Percentiles rank a stretch among this genome's conserved stretches.
Conservation (phyloP, 2,888 invertebrate genomes). For the Prenolepis imparis region DNA sequence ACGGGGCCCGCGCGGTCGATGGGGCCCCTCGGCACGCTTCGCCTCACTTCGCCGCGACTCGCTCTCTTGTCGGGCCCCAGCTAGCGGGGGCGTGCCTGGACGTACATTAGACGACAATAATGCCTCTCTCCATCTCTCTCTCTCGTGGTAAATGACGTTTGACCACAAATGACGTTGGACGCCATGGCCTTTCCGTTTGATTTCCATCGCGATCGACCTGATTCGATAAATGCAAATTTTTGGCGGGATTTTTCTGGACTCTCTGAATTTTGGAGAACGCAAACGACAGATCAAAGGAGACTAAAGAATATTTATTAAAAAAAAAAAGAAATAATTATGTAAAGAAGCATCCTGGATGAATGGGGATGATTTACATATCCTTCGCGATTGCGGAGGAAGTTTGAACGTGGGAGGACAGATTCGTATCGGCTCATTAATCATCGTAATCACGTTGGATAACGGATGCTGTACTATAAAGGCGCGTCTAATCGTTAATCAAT, state of each 20-base stretch:
- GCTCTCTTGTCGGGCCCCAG: constrained; percentile 37
- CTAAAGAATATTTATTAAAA: neutral
- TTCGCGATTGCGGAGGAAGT: neutral
- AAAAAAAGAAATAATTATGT: neutral
- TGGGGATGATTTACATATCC: neutral
- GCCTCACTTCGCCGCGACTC: constrained; percentile 73
- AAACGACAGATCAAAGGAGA: neutral
- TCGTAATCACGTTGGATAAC: constrained; percentile 34
- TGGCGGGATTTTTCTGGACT: neutral
- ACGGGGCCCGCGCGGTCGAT: constrained; percentile 37
- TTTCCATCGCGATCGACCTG: constrained; percentile 13
- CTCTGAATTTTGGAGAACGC: neutral
- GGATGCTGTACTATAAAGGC: constrained; percentile 39
- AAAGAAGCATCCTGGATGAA: neutral
- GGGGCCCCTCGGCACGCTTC: constrained; percentile 59
- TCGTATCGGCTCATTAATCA: constrained; percentile 14
- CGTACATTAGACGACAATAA: constrained; percentile 71
- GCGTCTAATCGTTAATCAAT: constrained; percentile 54
- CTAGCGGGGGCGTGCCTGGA: constrained; percentile 74
- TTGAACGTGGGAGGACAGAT: constrained; percentile 2
- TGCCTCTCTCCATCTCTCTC: constrained; percentile 8
- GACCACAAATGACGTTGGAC: neutral
- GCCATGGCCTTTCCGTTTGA: constrained; percentile 49
- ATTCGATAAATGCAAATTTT: no score
- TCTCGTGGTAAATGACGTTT: constrained; percentile 52